phyloP scores from a whole-genome alignment of 2,797 vertebrate species.

The Sebastes cheni region DNA sequence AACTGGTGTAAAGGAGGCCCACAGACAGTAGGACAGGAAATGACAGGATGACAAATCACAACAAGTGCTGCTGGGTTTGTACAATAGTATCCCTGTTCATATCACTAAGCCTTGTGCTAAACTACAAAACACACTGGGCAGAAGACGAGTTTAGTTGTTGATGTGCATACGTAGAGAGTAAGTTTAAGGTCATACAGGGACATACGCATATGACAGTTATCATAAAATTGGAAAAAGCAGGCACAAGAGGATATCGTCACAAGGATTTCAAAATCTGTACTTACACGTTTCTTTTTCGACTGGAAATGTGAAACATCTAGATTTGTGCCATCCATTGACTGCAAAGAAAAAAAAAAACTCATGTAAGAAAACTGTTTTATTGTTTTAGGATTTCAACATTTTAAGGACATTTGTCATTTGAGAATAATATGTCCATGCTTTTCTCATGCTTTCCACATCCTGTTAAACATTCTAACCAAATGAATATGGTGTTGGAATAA shows the following conservation, averaged over 20 bases:
- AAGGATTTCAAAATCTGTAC: conserved; percentile 46
- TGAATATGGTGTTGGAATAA: too few relatives aligned
- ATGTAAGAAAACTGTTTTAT: neutral
- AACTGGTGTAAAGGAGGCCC: conserved; percentile 16
- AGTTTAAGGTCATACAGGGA: neutral
- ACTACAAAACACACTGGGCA: neutral
- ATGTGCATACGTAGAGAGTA: neutral
- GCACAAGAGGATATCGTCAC: neutral
- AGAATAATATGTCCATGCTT: neutral
- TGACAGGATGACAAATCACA: conserved; percentile 46
- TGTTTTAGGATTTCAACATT: neutral
- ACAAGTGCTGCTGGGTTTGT: conserved; percentile 47
- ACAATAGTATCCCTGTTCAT: conserved; percentile 53
- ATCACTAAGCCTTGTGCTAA: neutral
- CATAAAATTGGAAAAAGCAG: neutral
- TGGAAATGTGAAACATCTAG: conserved; percentile 80
- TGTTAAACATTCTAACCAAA: too few relatives aligned
- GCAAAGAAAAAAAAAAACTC: conserved; percentile 12
- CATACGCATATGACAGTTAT: neutral
- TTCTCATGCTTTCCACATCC: neutral
- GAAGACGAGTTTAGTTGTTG: neutral
- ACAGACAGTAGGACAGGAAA: conserved; percentile 41
- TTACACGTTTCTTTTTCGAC: conserved; percentile 89
- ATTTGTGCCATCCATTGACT: conserved; percentile 86
- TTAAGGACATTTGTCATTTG: neutral